phyloP scores from a whole-genome alignment of 2,113 vertebrate genomes.

The Cinclus cinclus region DNA sequence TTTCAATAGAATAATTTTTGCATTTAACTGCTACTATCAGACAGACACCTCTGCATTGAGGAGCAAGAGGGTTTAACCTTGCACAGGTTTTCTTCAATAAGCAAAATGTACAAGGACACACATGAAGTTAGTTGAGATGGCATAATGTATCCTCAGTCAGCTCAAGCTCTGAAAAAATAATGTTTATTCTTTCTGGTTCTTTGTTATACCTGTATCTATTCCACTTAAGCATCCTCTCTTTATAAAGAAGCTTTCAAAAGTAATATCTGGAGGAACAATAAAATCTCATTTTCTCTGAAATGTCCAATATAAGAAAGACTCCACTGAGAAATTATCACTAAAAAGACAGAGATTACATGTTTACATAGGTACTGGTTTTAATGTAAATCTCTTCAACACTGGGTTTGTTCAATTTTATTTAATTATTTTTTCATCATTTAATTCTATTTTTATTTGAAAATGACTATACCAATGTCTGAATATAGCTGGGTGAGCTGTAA shows the following conservation, averaged over 20 bases:
- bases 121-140: not conserved
- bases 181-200: not conserved
- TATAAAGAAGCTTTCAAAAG: not conserved
- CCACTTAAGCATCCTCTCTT: not conserved
- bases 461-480: not conserved
- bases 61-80: not conserved
- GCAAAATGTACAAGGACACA: not conserved
- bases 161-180: not conserved
- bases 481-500: not conserved
- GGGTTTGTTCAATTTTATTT: not conserved
- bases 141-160: not conserved
- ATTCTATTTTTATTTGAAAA: not conserved
- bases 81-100: not conserved
- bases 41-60: not conserved
- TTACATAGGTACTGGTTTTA: not conserved
- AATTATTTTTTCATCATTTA: not conserved
- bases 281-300: not conserved
- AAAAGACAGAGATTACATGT: not conserved
- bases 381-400: not conserved
- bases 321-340: not conserved
- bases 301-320: not conserved
- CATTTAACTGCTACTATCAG: not conserved
- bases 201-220: not conserved
- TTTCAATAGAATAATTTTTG: not conserved
- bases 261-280: not conserved